These are phyloP conservation scores for Maniola hyperantus DNA, from an alignment of 2,888 invertebrate genomes.

Conservation along the genomic window DNA sequence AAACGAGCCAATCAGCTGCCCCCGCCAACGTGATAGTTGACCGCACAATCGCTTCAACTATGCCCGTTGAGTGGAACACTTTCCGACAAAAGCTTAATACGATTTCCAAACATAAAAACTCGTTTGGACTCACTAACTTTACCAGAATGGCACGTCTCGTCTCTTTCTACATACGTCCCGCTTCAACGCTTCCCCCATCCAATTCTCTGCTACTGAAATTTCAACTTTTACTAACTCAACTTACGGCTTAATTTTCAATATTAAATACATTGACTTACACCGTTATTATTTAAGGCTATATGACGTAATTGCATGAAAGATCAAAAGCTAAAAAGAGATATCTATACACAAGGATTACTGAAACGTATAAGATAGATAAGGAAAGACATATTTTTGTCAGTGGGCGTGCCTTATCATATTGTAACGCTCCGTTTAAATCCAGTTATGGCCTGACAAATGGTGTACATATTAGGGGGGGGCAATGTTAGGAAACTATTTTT, in stretches of 20 bases:
- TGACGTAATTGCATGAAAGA: constrained; percentile 66
- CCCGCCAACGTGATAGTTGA: constrained; percentile 77
- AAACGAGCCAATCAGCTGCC: constrained; percentile 74
- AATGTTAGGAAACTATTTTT: constrained; percentile 83
- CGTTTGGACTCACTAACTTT: constrained; percentile 81
- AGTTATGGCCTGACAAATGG: constrained; percentile 83
- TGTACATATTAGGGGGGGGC: constrained; percentile 82
- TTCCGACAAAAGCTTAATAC: constrained; percentile 83
- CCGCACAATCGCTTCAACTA: constrained; percentile 80
- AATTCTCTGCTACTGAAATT: constrained; percentile 42
- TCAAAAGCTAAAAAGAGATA: constrained; percentile 62
- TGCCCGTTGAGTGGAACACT: constrained; percentile 81
- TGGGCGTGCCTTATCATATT: constrained; percentile 68
- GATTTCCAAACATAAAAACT: constrained; percentile 83
- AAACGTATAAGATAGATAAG: constrained; percentile 46
- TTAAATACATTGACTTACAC: constrained; percentile 48
- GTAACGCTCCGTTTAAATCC: constrained; percentile 79
- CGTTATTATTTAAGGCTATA: constrained; percentile 61
- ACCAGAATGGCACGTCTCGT: constrained; percentile 72
- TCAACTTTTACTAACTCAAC: constrained; percentile 19
- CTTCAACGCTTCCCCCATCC: constrained; percentile 72
- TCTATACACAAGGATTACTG: constrained; percentile 33
- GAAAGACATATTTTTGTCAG: constrained; percentile 52
- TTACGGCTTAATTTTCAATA: constrained; percentile 44
- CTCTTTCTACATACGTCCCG: constrained; percentile 68